Evolutionary conservation across 2,888 invertebrate genomes (phyloP).

Genomic region (Craniophora ligustri): DNA sequence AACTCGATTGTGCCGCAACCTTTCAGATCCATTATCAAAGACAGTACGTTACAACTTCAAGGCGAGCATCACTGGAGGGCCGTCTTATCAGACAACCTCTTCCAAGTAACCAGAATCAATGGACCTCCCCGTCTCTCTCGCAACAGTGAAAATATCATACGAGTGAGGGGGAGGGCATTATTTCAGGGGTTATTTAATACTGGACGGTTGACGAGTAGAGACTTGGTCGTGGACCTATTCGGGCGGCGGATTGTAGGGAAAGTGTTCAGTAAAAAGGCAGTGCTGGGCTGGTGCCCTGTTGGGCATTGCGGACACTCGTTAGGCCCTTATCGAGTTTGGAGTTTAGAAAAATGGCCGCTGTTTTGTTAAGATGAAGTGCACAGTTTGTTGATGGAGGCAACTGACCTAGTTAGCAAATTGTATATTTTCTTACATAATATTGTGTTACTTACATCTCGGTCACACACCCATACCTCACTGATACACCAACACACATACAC

Average conservation of each 20-base stretch:
- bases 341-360: slow-evolving; percentile 50
- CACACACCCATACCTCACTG: too few relatives aligned
- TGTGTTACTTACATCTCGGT: neutral
- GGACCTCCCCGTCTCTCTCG: slow-evolving; percentile 41
- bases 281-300: slow-evolving; percentile 33
- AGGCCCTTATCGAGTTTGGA: slow-evolving; percentile 41
- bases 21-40: slow-evolving; percentile 66
- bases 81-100: slow-evolving; percentile 64
- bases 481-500: too few relatives aligned
- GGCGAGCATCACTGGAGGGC: slow-evolving; percentile 59
- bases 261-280: slow-evolving; percentile 57
- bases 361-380: slow-evolving; percentile 31
- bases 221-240: slow-evolving; percentile 53
- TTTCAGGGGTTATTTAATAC: slow-evolving; percentile 49
- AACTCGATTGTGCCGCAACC: slow-evolving; percentile 58
- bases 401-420: neutral
- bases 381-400: slow-evolving; percentile 17
- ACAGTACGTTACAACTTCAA: slow-evolving; percentile 66
- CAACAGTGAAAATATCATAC: slow-evolving; percentile 25
- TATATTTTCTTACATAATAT: neutral
- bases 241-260: slow-evolving; percentile 50
- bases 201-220: slow-evolving; percentile 54
- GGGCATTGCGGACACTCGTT: slow-evolving; percentile 32
- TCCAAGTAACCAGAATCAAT: slow-evolving; percentile 57
- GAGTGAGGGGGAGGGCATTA: slow-evolving; percentile 24